Conservation (phyloP, 2,797 vertebrate species). For the Chelidonichthys spinosus region DNA sequence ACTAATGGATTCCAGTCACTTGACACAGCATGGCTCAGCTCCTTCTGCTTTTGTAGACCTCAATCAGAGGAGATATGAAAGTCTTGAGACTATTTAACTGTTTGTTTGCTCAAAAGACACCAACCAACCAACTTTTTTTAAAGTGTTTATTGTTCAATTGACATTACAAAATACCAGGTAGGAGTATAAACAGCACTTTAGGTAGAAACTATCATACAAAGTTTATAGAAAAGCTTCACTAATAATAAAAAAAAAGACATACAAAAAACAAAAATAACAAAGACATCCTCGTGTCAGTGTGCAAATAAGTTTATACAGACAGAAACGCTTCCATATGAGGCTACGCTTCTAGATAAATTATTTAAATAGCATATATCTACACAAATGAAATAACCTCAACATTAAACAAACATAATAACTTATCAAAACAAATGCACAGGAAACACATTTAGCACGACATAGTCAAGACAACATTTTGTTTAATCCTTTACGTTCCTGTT, state of each 20-base stretch:
- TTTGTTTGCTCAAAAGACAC: conserved; percentile 31
- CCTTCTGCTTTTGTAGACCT: conserved; percentile 52
- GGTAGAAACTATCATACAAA: conserved; percentile 91
- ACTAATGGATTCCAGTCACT: conserved; percentile 73
- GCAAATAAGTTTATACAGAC: conserved; percentile 99
- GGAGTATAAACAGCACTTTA: conserved; percentile 88
- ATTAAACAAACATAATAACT: conserved; percentile 92
- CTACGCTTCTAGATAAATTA: conserved; percentile 99
- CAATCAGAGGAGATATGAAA: conserved; percentile 40
- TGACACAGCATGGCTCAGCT: conserved; percentile 54
- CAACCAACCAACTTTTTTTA: conserved; percentile 55
- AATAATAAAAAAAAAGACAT: conserved; percentile 84
- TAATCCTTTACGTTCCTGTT: conserved; percentile 86
- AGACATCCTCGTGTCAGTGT: conserved; percentile 95
- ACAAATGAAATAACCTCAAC: conserved; percentile 93
- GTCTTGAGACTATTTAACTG: conserved; percentile 17
- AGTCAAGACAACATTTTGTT: conserved; percentile 79
- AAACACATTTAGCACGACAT: conserved; percentile 86
- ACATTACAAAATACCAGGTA: conserved; percentile 89
- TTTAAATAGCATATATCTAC: conserved; percentile 99
- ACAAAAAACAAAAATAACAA: conserved; percentile 85
- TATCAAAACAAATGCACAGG: conserved; percentile 90
- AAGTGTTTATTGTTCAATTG: conserved; percentile 92
- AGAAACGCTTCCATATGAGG: conserved; percentile 94
- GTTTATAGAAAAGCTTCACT: conserved; percentile 92